These are phyloP conservation scores for Rapana venosa DNA, from an alignment of 2,888 invertebrate genomes.

Conservation along the genomic window DNA sequence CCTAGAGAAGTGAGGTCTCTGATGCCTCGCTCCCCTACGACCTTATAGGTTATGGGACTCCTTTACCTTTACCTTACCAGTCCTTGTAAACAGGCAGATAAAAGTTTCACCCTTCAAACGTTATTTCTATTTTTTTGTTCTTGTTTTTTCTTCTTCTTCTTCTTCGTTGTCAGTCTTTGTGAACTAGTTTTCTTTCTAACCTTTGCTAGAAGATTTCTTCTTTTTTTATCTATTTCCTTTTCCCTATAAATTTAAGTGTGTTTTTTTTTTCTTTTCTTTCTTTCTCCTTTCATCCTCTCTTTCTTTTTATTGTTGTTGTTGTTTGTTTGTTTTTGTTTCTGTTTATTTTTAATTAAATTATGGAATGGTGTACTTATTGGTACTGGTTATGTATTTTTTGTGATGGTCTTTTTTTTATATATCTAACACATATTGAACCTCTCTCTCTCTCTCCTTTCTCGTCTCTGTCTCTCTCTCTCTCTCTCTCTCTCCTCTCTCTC, in stretches of 20 bases:
- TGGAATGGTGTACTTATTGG: too few species aligned
- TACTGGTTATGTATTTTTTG: too few species aligned
- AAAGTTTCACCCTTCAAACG: too few species aligned
- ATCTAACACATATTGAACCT: not conserved
- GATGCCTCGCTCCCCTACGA: too few species aligned
- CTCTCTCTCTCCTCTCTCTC: not conserved
- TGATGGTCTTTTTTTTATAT: not conserved
- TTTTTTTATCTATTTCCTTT: not conserved
- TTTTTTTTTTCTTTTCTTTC: not conserved
- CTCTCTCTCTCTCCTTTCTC: not conserved
- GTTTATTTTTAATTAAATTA: not conserved
- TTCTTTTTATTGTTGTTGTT: not conserved
- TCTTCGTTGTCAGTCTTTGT: not conserved
- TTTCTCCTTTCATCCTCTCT: not conserved
- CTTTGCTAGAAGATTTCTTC: too few species aligned
- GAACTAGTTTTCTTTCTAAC: too few species aligned
- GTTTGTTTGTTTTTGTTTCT: too few species aligned
- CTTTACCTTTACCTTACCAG: too few species aligned
- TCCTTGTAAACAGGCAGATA: too few species aligned
- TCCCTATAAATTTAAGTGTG: not conserved
- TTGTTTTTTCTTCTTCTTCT: not conserved
- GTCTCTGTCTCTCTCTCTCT: constrained; percentile 2
- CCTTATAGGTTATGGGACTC: too few species aligned
- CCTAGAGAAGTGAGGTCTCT: too few species aligned
- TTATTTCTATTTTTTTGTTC: not conserved